Conservation (phyloP, 2,888 invertebrate species). For the Neoascia interrupta region DNA sequence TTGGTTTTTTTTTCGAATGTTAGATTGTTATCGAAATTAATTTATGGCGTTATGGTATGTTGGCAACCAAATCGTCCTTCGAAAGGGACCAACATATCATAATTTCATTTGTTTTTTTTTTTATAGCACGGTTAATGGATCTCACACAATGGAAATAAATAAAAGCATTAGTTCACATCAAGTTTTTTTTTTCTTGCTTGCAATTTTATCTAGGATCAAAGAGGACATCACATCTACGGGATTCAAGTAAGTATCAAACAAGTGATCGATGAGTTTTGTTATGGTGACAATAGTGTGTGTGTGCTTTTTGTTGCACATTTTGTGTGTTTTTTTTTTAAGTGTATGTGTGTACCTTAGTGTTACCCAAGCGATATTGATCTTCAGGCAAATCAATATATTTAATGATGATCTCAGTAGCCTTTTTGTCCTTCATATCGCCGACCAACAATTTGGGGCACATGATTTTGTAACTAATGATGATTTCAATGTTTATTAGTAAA, state of each 20-base stretch:
- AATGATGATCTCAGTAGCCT: constrained; percentile 91
- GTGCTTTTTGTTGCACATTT: constrained; percentile 36
- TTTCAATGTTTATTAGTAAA: constrained; percentile 41
- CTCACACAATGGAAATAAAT: not conserved
- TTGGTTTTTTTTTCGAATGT: constrained; percentile 31
- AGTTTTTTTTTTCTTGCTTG: constrained; percentile 18
- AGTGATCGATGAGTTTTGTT: constrained; percentile 10
- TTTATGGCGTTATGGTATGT: not conserved
- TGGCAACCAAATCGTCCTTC: not conserved
- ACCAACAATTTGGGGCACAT: constrained; percentile 93
- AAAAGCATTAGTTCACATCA: constrained; percentile 45
- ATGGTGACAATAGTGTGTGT: constrained; percentile 19
- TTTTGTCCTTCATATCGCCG: constrained; percentile 80
- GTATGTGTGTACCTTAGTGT: constrained; percentile 93
- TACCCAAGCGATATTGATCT: constrained; percentile 96
- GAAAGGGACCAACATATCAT: constrained; percentile 10
- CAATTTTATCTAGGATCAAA: too few species aligned
- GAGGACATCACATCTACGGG: not conserved
- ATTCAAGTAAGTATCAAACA: constrained; percentile 14
- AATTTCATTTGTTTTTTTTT: constrained; percentile 40
- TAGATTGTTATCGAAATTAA: constrained; percentile 1
- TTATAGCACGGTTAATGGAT: constrained; percentile 55
- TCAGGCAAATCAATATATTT: constrained; percentile 91
- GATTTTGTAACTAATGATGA: constrained; percentile 92
- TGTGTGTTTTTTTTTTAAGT: constrained; percentile 9